Base-by-base conservation (phyloP, 2,113 vertebrate species). In the Cottus gobio region DNA sequence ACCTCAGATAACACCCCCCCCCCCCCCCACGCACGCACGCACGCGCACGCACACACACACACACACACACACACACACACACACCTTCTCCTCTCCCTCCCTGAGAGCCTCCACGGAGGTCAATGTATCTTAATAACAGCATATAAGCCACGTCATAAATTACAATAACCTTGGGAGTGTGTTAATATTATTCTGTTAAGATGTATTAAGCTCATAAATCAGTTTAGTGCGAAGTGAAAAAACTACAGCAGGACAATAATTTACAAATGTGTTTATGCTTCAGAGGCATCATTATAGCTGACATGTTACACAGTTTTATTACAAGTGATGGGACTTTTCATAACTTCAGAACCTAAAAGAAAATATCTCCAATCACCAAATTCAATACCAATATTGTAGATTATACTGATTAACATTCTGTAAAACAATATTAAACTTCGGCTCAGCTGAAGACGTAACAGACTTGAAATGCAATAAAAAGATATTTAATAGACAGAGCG, bases 171-270 rank as follows among this genome's bases (percentile, higher is more conserved):
- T 66, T 34, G 24, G 16, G 0, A 62, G 26, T 46, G 30, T 71
- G 56, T 68, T 60, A 68, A 76, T 74, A 62, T 74, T 71, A 60
- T 5, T 30, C 30, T 39, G 11, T 50, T 15, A 16, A 30, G 4
- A 61, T 58, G 6, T 1, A 20, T 48, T 24, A 52, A 5, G 60
- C 12, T 60, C 12, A 54, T 28, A 20, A 37, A 68, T 61, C 3
- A 18, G 57, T 62, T 46, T 7, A 15, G 12, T 39, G 12, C 9
- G 9, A 24, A 28, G 8, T 22, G 0, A 36, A 22, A 34, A 62
- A 28, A 57, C 11, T 57, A 30, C 10, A 78, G 16, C 7, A 24
- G 44, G 31, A 77, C 1, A 6, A 13, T 39, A 7, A 37, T 18
- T 44, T 2, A 16, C 18, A 18, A 36, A 54, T 34, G n/a, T n/a